A percentile compares a stretch with the other conserved stretches of the same genome.
Evolutionary conservation across 2,888 invertebrate species (phyloP).

Genomic region (Rhingia campestris): DNA sequence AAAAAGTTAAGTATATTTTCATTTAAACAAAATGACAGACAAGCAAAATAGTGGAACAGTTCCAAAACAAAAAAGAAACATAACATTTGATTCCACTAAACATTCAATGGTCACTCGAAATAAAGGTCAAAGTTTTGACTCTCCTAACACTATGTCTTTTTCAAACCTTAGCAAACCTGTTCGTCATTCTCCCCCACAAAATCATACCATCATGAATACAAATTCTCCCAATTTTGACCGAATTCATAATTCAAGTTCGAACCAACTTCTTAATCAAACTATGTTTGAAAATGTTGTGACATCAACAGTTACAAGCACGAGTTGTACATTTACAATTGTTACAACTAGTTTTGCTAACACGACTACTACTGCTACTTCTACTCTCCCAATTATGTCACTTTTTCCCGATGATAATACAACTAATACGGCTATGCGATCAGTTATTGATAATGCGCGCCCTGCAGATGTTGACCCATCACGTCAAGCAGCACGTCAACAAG

Average conservation of each 20-base stretch:
- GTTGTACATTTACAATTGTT: not conserved
- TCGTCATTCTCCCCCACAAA: not conserved
- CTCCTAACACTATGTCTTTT: too few species aligned
- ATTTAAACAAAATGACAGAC: too few species aligned
- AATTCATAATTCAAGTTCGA: not conserved
- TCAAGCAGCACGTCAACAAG: not conserved
- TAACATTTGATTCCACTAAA: not conserved
- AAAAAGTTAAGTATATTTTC: too few species aligned
- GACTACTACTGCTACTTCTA: not conserved
- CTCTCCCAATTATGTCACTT: slow-evolving; percentile 1
- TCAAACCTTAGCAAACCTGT: not conserved
- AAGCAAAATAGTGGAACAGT: not conserved
- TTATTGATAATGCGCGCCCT: not conserved
- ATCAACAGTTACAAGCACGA: not conserved
- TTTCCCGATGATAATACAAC: not conserved
- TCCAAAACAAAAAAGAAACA: not conserved
- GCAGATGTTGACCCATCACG: too few species aligned
- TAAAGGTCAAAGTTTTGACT: too few species aligned
- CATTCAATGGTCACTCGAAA: not conserved
- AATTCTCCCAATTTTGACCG: not conserved
- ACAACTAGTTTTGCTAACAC: not conserved
- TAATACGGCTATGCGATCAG: not conserved
- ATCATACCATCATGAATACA: not conserved
- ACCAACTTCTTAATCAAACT: not conserved
- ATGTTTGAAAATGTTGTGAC: not conserved